phyloP scores from a whole-genome alignment of 1,140 invertebrate species.

The Anoplophora glabripennis region DNA sequence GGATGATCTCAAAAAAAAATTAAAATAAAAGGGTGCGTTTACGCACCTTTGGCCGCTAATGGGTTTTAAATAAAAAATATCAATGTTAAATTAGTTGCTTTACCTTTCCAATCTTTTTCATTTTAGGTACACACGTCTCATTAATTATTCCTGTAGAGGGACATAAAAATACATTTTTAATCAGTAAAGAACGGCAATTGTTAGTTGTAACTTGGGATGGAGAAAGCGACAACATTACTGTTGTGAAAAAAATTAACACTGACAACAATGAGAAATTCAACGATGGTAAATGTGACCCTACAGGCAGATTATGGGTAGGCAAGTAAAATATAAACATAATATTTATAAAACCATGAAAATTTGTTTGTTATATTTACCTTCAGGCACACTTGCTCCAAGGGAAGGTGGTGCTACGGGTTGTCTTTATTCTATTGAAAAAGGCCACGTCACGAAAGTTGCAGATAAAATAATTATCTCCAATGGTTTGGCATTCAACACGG shows the following conservation, averaged over 20 bases:
- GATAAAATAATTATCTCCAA: constrained; percentile 69
- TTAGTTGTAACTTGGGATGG: constrained; percentile 66
- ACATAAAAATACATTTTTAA: constrained; percentile 58
- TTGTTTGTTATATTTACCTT: background rate
- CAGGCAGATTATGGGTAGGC: constrained; percentile 66
- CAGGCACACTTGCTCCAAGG: constrained; percentile 33
- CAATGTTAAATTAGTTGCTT: no score
- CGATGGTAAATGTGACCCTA: constrained; percentile 82
- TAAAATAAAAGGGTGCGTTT: no score
- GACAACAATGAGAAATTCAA: constrained; percentile 65
- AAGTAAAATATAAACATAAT: background rate
- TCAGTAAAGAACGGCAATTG: constrained; percentile 59
- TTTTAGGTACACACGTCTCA: constrained; percentile 35
- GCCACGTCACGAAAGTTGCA: constrained; percentile 36
- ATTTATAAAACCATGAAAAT: no score
- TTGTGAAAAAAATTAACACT: constrained; percentile 28
- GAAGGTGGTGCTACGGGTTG: constrained; percentile 20
- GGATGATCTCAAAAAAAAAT: no score
- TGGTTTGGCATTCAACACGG: constrained; percentile 72
- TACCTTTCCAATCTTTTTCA: no score
- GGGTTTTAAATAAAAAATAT: no score
- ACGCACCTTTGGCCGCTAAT: no score
- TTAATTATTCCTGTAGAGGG: constrained; percentile 65
- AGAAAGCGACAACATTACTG: constrained; percentile 26
- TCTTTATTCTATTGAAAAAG: constrained; percentile 28